A percentile compares a stretch with the other conserved stretches of the same genome.
Evolutionary conservation across 2,113 vertebrate genomes (phyloP).

Genomic region (Pteruthius melanotis): DNA sequence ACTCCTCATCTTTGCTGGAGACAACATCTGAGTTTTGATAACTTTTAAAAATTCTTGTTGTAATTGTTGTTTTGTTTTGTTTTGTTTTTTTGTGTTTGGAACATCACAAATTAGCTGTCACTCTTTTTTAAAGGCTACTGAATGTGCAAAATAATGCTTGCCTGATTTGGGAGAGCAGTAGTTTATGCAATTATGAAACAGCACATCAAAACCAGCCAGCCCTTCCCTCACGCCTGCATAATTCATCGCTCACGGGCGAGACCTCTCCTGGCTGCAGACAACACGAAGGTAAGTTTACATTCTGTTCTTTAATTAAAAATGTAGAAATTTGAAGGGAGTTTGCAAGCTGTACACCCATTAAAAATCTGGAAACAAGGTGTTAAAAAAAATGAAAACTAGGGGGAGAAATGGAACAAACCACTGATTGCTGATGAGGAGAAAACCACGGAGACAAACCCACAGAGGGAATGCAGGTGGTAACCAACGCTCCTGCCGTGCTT

Average conservation of each 20-base stretch:
- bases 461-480: not conserved
- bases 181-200: slow-evolving; percentile 67
- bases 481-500: rapidly evolving
- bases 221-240: slow-evolving; percentile 32
- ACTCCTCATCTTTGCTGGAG: not conserved
- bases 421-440: not conserved
- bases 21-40: not conserved
- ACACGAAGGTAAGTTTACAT: slow-evolving; percentile 51
- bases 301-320: slow-evolving; percentile 58
- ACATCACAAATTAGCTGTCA: slow-evolving; percentile 51
- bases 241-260: slow-evolving; percentile 53
- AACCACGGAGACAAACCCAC: not conserved
- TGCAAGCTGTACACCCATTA: not conserved
- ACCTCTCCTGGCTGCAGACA: slow-evolving; percentile 47
- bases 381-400: not conserved
- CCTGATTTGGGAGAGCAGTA: slow-evolving; percentile 20
- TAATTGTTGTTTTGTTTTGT: not conserved
- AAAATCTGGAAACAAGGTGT: not conserved
- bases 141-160: slow-evolving; percentile 54
- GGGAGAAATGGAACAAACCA: not conserved
- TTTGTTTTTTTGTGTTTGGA: not conserved
- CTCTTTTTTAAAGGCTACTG: slow-evolving; percentile 26
- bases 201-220: slow-evolving; percentile 51
- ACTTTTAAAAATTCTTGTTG: not conserved
- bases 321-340: slow-evolving; percentile 19